Percentiles rank a stretch among this genome's conserved stretches.
Evolutionary conservation across 2,888 invertebrate species (phyloP).

Genomic region (Heteromyza rotundicornis): DNA sequence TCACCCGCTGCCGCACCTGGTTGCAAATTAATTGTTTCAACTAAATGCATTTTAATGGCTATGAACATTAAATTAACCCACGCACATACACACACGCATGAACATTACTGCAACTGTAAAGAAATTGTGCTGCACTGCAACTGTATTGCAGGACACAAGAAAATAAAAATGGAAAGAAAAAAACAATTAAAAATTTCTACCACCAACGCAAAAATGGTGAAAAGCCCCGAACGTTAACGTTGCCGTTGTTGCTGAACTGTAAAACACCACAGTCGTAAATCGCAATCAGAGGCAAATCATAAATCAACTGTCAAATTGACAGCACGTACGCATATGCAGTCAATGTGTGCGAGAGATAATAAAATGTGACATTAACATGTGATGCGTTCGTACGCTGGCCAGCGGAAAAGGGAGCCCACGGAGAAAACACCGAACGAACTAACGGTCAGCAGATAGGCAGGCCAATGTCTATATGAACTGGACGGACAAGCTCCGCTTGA

Average conservation of each 20-base stretch:
- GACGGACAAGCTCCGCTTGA: no score
- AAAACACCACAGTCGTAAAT: constrained; percentile 32
- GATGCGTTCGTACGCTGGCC: constrained; percentile 23
- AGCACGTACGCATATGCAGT: constrained; percentile 23
- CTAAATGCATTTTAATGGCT: constrained; percentile 25
- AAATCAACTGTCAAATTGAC: constrained; percentile 44
- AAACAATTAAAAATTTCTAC: constrained; percentile 36
- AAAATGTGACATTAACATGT: constrained; percentile 38
- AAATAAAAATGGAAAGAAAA: constrained; percentile 1
- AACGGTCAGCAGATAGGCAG: neutral
- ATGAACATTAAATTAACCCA: constrained; percentile 25
- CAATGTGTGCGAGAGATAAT: constrained; percentile 27
- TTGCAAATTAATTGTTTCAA: constrained; percentile 22
- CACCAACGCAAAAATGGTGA: constrained; percentile 5
- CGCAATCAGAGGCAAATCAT: constrained; percentile 42
- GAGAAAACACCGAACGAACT: neutral
- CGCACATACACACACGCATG: constrained; percentile 5
- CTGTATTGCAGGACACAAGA: no score
- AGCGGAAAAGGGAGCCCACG: neutral
- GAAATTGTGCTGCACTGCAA: neutral
- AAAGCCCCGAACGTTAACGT: no score
- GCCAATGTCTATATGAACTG: neutral
- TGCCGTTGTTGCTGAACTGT: no score
- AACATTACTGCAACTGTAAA: neutral
- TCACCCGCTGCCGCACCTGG: constrained; percentile 28